Evolutionary conservation across 2,888 invertebrate species (phyloP).

Genomic region (Melanostoma scalare): DNA sequence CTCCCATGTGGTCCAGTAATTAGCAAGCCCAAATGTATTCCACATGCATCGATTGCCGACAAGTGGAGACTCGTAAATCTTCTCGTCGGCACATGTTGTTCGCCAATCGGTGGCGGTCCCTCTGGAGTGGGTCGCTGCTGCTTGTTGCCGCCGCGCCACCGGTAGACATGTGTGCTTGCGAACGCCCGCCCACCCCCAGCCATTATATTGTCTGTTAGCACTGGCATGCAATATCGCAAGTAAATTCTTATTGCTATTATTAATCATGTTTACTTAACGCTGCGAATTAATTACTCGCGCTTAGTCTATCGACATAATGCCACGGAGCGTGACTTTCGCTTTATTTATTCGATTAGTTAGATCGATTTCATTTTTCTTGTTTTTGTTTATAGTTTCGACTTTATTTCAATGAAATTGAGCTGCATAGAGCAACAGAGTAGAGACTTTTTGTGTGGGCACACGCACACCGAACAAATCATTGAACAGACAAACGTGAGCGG

Average conservation of each 20-base stretch:
- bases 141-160: neutral
- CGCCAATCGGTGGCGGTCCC: neutral
- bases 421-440: neutral
- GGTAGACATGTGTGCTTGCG: conserved; percentile 29
- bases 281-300: conserved; percentile 69
- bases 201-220: conserved; percentile 1
- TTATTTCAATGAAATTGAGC: conserved; percentile 27
- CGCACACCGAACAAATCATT: conserved; percentile 34
- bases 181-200: conserved; percentile 40
- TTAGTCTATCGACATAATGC: conserved; percentile 70
- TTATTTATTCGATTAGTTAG: conserved; percentile 66
- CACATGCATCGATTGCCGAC: conserved; percentile 59
- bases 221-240: conserved; percentile 55
- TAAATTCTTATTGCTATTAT: conserved; percentile 67
- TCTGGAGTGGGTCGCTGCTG: conserved; percentile 6
- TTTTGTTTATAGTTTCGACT: conserved; percentile 8
- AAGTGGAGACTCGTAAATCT: conserved; percentile 69
- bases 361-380: conserved; percentile 19
- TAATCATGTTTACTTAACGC: conserved; percentile 71
- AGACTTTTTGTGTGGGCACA: conserved; percentile 7
- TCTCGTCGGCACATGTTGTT: conserved; percentile 16
- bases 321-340: conserved; percentile 70
- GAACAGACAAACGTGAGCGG: conserved; percentile 3
- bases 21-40: conserved; percentile 66
- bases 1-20: conserved; percentile 69